A percentile compares a stretch with the other conserved stretches of the same genome.
phyloP scores from a whole-genome alignment of 2,888 invertebrate species.

The Mechanitis messenoides region DNA sequence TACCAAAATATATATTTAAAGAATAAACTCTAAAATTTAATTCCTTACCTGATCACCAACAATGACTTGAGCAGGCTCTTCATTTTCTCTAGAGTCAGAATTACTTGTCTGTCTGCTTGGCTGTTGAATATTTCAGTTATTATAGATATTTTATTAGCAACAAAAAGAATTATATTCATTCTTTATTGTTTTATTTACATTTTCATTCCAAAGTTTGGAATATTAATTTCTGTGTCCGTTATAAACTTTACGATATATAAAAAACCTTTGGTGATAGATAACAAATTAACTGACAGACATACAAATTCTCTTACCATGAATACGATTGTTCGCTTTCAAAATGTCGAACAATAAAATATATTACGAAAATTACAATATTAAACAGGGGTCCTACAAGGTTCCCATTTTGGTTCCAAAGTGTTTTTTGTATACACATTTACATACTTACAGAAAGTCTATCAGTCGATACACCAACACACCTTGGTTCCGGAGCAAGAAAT shows the following conservation, averaged over 20 bases:
- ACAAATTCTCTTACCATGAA: too few relatives aligned
- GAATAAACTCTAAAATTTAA: too few relatives aligned
- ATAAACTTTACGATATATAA: too few relatives aligned
- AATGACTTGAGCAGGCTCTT: slow-evolving; percentile 70
- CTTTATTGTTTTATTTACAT: too few relatives aligned
- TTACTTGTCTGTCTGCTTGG: slow-evolving; percentile 43
- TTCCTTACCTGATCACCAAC: slow-evolving; percentile 75
- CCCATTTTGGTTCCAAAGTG: background rate
- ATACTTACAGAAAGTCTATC: slow-evolving; percentile 29
- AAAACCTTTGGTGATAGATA: too few relatives aligned
- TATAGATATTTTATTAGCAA: too few relatives aligned
- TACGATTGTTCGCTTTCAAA: too few relatives aligned
- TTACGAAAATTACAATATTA: background rate
- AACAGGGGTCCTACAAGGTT: background rate
- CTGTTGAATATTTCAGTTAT: slow-evolving; percentile 32
- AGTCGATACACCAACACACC: slow-evolving; percentile 79
- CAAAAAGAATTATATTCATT: too few relatives aligned
- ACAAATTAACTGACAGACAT: too few relatives aligned
- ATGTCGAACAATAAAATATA: background rate
- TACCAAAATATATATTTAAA: too few relatives aligned
- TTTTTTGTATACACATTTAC: background rate
- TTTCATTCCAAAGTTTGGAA: too few relatives aligned
- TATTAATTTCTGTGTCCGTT: too few relatives aligned
- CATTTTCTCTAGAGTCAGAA: slow-evolving; percentile 51
- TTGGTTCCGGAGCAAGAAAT: slow-evolving; percentile 89